Evolutionary conservation across 1,140 invertebrate species (phyloP), one percentile per base, ranked within the genome.

Genomic region (Calephelis virginiensis): DNA sequence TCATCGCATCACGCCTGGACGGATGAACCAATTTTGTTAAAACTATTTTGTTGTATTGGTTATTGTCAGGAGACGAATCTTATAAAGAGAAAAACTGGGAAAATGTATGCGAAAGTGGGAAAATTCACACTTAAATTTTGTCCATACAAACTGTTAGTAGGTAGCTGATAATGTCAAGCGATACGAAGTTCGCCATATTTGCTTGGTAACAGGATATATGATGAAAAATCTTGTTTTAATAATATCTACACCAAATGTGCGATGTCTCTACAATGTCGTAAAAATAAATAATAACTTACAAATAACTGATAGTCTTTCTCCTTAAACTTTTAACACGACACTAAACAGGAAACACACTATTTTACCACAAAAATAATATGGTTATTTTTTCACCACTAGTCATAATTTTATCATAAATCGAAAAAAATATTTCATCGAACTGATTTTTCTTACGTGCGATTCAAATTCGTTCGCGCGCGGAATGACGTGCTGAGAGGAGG

Each of bases 401-500:
- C 56, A 40, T 37, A 59, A 38, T 10, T 59, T 59, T 56, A 7
- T 28, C 28, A 12, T 38, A 59, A 59, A 70, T 68, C 59, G 59
- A 67, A 59, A 71, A 74, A 75, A 76, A 69, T 76, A 43, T 8
- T 77, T 77, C 71, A 73, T 77, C 67, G 71, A 66, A 70, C 81
- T 75, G 81, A 71, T 74, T 68, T 45, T 71, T 53, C 74, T 74
- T 79, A 76, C 80, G 74, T 78, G 73, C 77, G 67, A 70, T 76
- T 77, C 63, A 71, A 75, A 75, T 71, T 75, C 77, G 82, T 80
- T 82, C 81, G 82, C 86, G 83, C 84, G 81, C 84, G 70, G 77
- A 86, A 82, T 88, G 81, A 77, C 74, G 63, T 76, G 28, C 28
- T 28, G 45, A 64, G 40, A 7, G 37, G 53, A 38, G 56, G 56